Conservation (phyloP, 1,140 invertebrate species). For the Caenorhabditis remanei region DNA sequence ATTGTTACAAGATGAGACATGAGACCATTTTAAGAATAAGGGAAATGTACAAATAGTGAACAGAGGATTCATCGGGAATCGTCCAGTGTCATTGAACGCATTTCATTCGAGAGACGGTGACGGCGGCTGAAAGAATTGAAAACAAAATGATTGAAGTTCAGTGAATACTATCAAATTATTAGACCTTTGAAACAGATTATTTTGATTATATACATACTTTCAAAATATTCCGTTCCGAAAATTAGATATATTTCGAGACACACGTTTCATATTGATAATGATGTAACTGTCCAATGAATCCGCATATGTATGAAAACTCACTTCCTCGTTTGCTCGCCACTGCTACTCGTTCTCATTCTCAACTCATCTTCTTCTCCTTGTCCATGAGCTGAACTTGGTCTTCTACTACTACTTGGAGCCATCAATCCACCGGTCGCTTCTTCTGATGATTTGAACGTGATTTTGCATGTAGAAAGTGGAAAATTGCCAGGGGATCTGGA, state of each 20-base stretch:
- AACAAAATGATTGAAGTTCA: too few relatives aligned
- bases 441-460: slow-evolving; percentile 65
- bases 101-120: neutral
- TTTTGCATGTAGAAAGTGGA: slow-evolving; percentile 72
- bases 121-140: slow-evolving; percentile 21
- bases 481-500: slow-evolving; percentile 71
- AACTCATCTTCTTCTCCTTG: neutral
- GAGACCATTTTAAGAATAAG: neutral
- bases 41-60: neutral
- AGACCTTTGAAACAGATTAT: too few relatives aligned
- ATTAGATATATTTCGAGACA: too few relatives aligned
- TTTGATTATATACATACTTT: too few relatives aligned
- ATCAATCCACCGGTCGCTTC: neutral
- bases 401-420: neutral
- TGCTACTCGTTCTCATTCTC: slow-evolving; percentile 31
- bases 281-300: too few relatives aligned
- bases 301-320: neutral
- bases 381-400: slow-evolving; percentile 14
- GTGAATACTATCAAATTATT: too few relatives aligned
- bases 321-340: neutral
- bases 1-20: neutral
- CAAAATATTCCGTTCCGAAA: too few relatives aligned
- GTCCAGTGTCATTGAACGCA: slow-evolving; percentile 32
- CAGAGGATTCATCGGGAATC: neutral
- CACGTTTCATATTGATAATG: neutral